Conservation (phyloP, 2,888 invertebrate genomes). For the Erebia ligea region DNA sequence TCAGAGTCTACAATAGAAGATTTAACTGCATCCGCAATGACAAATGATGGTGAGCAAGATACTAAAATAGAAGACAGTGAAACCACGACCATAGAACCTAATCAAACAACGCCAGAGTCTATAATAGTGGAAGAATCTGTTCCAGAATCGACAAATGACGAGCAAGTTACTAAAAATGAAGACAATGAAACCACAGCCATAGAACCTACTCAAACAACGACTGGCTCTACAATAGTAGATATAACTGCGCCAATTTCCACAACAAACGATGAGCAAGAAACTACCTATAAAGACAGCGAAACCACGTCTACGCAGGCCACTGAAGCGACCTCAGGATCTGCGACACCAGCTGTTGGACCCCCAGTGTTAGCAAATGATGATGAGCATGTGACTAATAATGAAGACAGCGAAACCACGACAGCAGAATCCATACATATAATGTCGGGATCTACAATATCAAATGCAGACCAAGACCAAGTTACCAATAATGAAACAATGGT, state of each 20-base stretch:
- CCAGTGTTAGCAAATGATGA: neutral
- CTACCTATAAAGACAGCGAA: neutral
- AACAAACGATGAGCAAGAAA: constrained; percentile 37
- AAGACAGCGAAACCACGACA: neutral
- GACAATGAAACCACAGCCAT: constrained; percentile 62
- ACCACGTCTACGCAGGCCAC: neutral
- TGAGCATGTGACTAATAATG: neutral
- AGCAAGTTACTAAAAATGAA: constrained; percentile 42
- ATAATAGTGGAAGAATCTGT: neutral
- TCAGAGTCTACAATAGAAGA: neutral
- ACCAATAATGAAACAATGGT: neutral
- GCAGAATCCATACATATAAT: neutral
- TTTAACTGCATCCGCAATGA: neutral
- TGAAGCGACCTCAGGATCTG: neutral
- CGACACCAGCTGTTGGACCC: neutral
- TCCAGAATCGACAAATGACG: neutral
- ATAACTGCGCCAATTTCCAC: constrained; percentile 48
- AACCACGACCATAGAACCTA: constrained; percentile 46
- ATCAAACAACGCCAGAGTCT: neutral
- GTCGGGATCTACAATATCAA: neutral
- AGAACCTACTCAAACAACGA: constrained; percentile 51
- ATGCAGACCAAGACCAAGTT: constrained; percentile 23
- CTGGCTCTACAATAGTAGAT: constrained; percentile 57
- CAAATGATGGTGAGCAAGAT: neutral
- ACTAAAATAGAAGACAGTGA: constrained; percentile 60